Base-by-base conservation (phyloP, 2,888 invertebrate genomes). In the Acronicta leporina region DNA sequence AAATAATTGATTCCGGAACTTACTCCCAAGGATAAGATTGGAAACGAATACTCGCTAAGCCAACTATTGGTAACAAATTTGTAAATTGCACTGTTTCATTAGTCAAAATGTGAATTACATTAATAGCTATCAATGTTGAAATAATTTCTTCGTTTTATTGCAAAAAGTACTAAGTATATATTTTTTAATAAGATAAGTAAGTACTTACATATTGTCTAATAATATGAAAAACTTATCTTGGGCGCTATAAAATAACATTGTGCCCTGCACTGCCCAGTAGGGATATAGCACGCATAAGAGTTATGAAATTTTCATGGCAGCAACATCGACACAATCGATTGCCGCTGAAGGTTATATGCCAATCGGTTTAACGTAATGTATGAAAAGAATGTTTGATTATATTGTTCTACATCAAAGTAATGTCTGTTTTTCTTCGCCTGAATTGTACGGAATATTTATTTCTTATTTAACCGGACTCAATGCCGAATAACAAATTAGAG, bases 271-370 rank as follows among this genome's bases (percentile, higher is more conserved):
- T 53, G 49, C 35, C 27, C 42, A 27, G 30, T 49, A 9, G 33
- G n/a, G 46, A 43, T 49, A 40, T 41, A 44, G 41, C 43, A 54
- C 43, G 68, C 27, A 35, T 35, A 44, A 53, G 59, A 33, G 48
- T 59, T 63, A 63, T 73, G 66, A 64, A 55, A 58, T 63, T 68
- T 74, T 72, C 68, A 67, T 62, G 59, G 63, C 72, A 69, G 60
- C 56, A 72, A 63, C 64, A 70, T 74, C 75, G 71, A 71, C 57
- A 62, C 67, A 47, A 77, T 80, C 73, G 75, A 79, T 82, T 64
- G 52, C 46, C 8, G 7, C 56, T 68, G 55, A 73, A 75, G 62
- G 67, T 71, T 68, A 49, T 65, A 20, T 48, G 33, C 20, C 68
- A 51, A 60, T 64, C 33, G 30, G 41, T 62, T 46, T 72, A 59